Evolutionary conservation across 1,140 invertebrate species (phyloP), one percentile per base, ranked within the genome.

Genomic region (Samia ricini): DNA sequence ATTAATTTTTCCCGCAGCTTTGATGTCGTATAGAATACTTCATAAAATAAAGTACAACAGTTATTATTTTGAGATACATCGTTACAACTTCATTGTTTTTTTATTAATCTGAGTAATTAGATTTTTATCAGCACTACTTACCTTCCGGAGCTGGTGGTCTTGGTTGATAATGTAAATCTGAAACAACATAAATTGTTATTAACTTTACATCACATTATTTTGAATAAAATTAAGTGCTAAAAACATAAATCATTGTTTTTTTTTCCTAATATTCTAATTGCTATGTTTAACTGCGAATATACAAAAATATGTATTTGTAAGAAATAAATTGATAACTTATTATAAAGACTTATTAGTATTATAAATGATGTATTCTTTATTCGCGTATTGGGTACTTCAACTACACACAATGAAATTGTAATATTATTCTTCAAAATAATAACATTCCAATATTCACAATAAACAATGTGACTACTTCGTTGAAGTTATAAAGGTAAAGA

Each of bases 151-250:
- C 84, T 22, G 87, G 87, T 24, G 87, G 87, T 61, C 87, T 72
- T 57, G 85, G 87, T 68, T 89, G 87, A 72, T 89, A 89, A 77
- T 88, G 87, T 85, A 89, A 87, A 89, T 89, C 85, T 89, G 87
- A 55, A 89, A 89, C 79, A 86, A 83, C 68, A 54, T 50, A 69
- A 63, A 60, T 61, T 20, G 61, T 48, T 62, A 15, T 52, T 36
- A 52, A 52, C 1, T 7, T 2, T 21, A 21, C 15, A 4, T 6
- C n/a, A 10, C 1, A 42, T 12, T 23, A 59, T n/a, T 54, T 36
- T 64, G 10, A 56, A 55, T 49, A 33, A 52, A 4, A 42, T 61
- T 33, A 52, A 18, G 8, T 50, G 15, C 26, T 48, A 19, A 8
- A 23, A 48, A 15, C 2, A 48, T 15, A 48, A 15, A 2, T 15